phyloP scores from a whole-genome alignment of 2,113 vertebrate genomes.

The Melanotaenia duboulayi region DNA sequence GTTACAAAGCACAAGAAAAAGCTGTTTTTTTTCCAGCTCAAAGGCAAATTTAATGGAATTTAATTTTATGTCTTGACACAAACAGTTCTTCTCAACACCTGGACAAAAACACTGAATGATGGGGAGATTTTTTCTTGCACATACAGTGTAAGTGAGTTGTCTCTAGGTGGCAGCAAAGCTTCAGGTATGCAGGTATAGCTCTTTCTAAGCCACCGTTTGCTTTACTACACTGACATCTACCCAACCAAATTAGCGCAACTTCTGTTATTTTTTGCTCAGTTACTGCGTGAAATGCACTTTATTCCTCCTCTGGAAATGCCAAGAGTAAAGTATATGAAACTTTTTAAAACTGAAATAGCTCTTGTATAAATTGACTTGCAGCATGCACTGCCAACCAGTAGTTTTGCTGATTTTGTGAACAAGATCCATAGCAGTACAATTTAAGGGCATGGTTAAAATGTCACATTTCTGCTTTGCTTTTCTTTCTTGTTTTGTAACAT shows the following conservation, averaged over 20 bases:
- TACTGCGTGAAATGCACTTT: no score
- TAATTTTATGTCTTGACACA: no score
- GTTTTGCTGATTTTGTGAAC: not conserved
- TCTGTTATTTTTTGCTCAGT: no score
- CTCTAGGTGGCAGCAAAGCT: conserved; percentile 40
- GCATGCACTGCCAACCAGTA: not conserved
- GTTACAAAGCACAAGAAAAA: no score
- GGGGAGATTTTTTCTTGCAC: not conserved
- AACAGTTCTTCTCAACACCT: not conserved
- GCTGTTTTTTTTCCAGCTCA: no score
- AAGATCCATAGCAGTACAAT: not conserved
- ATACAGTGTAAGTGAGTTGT: not conserved
- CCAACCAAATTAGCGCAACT: no score
- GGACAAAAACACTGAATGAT: not conserved
- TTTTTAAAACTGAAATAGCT: not conserved
- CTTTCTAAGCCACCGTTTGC: not conserved
- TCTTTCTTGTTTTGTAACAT: not conserved
- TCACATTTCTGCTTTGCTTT: not conserved
- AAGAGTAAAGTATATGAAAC: no score
- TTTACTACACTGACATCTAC: no score
- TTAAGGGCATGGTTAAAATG: not conserved
- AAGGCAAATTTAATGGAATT: no score
- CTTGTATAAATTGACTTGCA: not conserved
- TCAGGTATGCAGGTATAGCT: not conserved
- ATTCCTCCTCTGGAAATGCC: no score